A percentile compares a stretch with the other conserved stretches of the same genome.
Conservation (phyloP, 2,113 vertebrate genomes). For the Ariopsis seemanni region DNA sequence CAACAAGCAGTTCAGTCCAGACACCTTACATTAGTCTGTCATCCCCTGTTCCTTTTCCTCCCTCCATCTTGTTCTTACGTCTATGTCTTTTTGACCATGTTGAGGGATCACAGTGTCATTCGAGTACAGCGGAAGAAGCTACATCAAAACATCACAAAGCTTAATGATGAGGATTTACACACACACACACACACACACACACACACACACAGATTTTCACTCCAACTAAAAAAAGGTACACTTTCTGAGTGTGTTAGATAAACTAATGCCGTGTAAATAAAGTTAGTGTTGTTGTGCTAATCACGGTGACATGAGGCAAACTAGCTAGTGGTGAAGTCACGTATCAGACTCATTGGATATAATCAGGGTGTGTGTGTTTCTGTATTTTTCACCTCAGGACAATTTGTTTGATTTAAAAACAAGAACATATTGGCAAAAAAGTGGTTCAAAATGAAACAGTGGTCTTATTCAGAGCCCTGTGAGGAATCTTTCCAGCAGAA, state of each 20-base stretch:
- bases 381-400: not conserved
- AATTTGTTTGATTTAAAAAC: not conserved
- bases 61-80: too few relatives aligned
- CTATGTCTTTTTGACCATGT: too few relatives aligned
- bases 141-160: too few relatives aligned
- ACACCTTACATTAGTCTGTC: not conserved
- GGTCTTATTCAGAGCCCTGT: not conserved
- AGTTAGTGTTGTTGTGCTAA: too few relatives aligned
- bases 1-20: not conserved
- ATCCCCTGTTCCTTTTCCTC: not conserved
- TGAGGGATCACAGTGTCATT: too few relatives aligned
- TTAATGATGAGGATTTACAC: not conserved
- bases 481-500: not conserved
- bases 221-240: too few relatives aligned
- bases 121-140: too few relatives aligned
- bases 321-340: too few relatives aligned
- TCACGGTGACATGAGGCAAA: too few relatives aligned
- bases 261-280: too few relatives aligned
- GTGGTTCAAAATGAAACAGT: not conserved
- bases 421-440: not conserved
- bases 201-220: not conserved
- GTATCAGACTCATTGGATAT: too few relatives aligned
- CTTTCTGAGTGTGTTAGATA: too few relatives aligned
- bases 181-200: not conserved
- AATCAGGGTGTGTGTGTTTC: not conserved